A percentile compares a stretch with the other conserved stretches of the same genome.
Conservation (phyloP, 23 tunicate species). For the Phallusia fumigata region DNA sequence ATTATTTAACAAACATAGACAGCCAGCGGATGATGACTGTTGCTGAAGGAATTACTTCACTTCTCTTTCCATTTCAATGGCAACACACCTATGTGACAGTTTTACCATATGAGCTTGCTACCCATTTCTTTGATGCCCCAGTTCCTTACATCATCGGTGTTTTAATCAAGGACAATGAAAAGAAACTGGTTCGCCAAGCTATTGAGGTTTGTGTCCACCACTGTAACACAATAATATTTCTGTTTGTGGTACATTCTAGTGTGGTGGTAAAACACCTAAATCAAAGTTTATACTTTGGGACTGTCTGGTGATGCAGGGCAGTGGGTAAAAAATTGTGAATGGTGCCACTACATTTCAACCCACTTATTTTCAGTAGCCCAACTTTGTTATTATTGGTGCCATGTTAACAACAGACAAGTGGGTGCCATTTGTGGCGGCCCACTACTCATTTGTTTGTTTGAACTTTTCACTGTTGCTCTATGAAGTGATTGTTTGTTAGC, state of each 20-base stretch:
- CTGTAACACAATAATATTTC: not conserved
- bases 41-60: conserved; percentile 69
- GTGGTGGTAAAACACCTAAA: too few relatives aligned
- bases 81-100: conserved; percentile 70
- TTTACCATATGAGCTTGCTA: conserved; percentile 64
- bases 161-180: conserved; percentile 30
- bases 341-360: not conserved
- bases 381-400: too few relatives aligned
- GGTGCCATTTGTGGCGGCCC: not conserved
- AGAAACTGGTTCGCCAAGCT: conserved; percentile 40
- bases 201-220: conserved; percentile 37
- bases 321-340: not conserved
- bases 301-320: not conserved
- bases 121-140: conserved; percentile 89
- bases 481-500: too few relatives aligned
- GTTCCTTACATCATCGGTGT: conserved; percentile 92
- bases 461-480: too few relatives aligned
- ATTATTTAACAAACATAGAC: conserved; percentile 11
- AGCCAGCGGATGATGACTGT: conserved; percentile 53
- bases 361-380: not conserved
- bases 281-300: not conserved
- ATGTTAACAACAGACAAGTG: not conserved
- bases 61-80: conserved; percentile 95
- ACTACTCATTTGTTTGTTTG: not conserved
- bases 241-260: not conserved